Evolutionary conservation across 1,140 invertebrate species (phyloP).

Genomic region (Antheraea pernyi): DNA sequence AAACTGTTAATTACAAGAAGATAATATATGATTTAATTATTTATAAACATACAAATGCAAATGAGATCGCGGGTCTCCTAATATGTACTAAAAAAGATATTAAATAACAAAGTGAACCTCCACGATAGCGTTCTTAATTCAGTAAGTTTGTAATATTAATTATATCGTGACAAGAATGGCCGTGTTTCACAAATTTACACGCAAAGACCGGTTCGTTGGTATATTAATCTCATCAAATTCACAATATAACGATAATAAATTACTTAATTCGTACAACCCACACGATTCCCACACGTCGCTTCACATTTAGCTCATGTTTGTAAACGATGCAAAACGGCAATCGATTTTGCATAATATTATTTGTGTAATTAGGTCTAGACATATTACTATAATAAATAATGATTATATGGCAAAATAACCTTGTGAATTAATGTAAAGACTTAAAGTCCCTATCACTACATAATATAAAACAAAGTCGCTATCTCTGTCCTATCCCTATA

Average conservation of each 20-base stretch:
- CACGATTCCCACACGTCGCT: constrained; percentile 17
- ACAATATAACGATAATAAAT: constrained; percentile 15
- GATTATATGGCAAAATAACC: not conserved
- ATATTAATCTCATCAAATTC: not conserved
- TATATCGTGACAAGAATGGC: not conserved
- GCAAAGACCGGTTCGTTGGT: not conserved
- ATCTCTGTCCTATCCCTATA: too few species aligned
- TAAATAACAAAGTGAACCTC: too few species aligned
- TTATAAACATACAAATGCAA: too few species aligned
- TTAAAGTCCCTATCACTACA: too few species aligned
- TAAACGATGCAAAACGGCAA: not conserved
- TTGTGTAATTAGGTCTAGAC: not conserved
- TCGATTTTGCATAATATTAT: not conserved
- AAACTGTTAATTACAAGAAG: too few species aligned
- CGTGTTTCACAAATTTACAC: not conserved
- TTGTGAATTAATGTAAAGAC: not conserved
- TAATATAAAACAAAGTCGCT: too few species aligned
- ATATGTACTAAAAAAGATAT: too few species aligned
- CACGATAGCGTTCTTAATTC: not conserved
- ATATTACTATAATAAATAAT: not conserved
- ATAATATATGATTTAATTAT: too few species aligned
- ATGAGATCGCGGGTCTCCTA: too few species aligned
- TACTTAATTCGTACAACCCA: constrained; percentile 23
- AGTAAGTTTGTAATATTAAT: not conserved
- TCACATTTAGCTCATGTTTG: not conserved